Base-by-base conservation (phyloP, 2,888 invertebrate genomes). In the Xestia rhomboidea region DNA sequence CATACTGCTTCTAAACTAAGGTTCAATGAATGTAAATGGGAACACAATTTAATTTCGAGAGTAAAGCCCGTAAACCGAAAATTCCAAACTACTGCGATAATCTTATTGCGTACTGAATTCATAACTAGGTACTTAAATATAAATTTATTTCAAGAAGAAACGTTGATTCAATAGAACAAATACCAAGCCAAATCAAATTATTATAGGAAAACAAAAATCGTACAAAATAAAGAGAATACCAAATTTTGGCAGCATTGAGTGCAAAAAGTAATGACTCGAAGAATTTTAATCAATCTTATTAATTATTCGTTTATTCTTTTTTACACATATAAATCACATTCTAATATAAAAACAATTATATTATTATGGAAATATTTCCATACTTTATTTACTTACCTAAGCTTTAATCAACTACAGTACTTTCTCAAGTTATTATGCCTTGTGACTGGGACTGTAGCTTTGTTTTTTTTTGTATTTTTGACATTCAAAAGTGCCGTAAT, bases 141-240 rank as follows among this genome's bases (percentile, higher is more conserved):
- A 44, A 41, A 49, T 34, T 15, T 41, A n/a, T 30, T 63, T 51
- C 11, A 67, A 57, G 4, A 46, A 41, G 24, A 60, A 60, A 41
- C 24, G 24, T n/a, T 10, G 21, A 66, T 41, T 41, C 6, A 5
- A 15, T 54, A 18, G 8, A 79, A 41, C 2, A n/a, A 70, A 46
- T 13, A 27, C 27, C 0, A 60, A 46, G 27, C 51, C 34, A 34
- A 46, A 60, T 67, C 27, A 18, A 73, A 73, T 49, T 49, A 8
- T 34, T 11, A 5, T 7, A 6, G 24, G 18, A 41, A n/a, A 38
- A 78, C 63, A 64, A 44, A 63, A 3, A 7, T 44, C 10, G 21
- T 38, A 21, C n/a, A 49, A 24, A 49, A 41, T 27, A 78, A 78
- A 49, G 46, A n/a, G 15, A 81, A 67, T 54, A 46, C 44, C 76